These are phyloP conservation scores for Aethes cnicana DNA, from an alignment of 2,888 invertebrate species.

Conservation along the genomic window DNA sequence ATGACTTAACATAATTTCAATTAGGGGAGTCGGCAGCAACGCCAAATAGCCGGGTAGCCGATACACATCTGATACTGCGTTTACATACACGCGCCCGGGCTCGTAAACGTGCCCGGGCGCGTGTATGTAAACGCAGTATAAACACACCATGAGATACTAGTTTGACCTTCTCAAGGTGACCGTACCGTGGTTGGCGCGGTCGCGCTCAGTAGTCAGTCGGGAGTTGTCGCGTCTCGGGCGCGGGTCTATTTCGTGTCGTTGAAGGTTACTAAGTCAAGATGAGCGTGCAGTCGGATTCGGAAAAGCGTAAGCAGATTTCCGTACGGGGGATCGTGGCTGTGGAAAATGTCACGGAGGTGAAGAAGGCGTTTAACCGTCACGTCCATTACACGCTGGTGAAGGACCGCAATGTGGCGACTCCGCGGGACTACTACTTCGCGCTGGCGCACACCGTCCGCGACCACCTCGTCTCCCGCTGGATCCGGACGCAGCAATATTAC, in stretches of 20 bases:
- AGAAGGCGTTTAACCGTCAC: conserved; percentile 99
- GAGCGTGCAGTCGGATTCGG: conserved; percentile 91
- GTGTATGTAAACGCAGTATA: too few species aligned
- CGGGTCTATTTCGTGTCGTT: conserved; percentile 41
- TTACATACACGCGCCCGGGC: too few species aligned
- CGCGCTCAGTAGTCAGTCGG: conserved; percentile 50
- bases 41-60: conserved; percentile 23
- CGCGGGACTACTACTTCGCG: conserved; percentile 98
- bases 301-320: conserved; percentile 98
- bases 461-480: conserved; percentile 99
- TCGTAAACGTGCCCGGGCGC: too few species aligned
- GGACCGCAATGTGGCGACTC: conserved; percentile 99
- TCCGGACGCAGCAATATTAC: conserved; percentile 99
- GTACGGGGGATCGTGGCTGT: conserved; percentile 98
- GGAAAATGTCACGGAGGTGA: conserved; percentile 97
- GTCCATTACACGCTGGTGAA: conserved; percentile 99
- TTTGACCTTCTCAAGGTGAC: conserved; percentile 82
- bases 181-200: conserved; percentile 52
- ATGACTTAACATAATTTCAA: conserved; percentile 4
- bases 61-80: conserved; percentile 43
- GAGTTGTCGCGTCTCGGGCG: conserved; percentile 48
- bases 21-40: conserved; percentile 8
- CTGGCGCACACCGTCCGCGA: conserved; percentile 99
- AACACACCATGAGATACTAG: too few species aligned
- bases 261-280: conserved; percentile 70